These are phyloP conservation scores for Alouatta palliata DNA, from an alignment of 2,113 vertebrate genomes.

Conservation along the genomic window DNA sequence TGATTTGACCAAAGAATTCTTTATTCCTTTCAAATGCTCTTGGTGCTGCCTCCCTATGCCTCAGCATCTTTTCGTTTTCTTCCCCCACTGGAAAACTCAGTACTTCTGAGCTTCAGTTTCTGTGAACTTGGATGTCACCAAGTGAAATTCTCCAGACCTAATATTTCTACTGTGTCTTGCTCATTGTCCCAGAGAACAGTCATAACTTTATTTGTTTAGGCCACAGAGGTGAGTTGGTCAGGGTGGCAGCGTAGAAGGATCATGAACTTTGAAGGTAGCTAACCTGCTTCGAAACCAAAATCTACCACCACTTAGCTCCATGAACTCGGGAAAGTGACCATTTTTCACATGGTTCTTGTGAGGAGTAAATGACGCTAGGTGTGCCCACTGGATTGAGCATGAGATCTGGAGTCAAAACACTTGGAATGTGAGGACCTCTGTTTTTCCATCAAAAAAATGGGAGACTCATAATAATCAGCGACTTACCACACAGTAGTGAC, in stretches of 20 bases:
- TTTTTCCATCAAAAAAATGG: background rate
- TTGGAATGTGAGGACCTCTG: background rate
- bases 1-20: background rate
- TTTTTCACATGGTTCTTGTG: background rate
- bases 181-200: background rate
- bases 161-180: background rate
- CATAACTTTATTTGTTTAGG: background rate
- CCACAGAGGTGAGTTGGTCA: background rate
- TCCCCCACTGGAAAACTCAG: background rate
- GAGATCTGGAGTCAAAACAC: background rate
- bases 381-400: background rate
- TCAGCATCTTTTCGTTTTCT: background rate
- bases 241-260: background rate
- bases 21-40: background rate
- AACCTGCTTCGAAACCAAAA: background rate
- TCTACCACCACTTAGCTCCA: accelerated
- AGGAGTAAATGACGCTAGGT: background rate
- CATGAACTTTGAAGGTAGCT: background rate
- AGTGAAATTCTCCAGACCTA: background rate
- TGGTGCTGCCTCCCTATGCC: background rate
- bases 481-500: background rate
- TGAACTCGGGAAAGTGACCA: background rate
- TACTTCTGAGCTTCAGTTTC: background rate
- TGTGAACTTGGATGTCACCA: background rate
- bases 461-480: background rate